phyloP scores from a whole-genome alignment of 2,888 invertebrate species.

The Lycophotia porphyrea region DNA sequence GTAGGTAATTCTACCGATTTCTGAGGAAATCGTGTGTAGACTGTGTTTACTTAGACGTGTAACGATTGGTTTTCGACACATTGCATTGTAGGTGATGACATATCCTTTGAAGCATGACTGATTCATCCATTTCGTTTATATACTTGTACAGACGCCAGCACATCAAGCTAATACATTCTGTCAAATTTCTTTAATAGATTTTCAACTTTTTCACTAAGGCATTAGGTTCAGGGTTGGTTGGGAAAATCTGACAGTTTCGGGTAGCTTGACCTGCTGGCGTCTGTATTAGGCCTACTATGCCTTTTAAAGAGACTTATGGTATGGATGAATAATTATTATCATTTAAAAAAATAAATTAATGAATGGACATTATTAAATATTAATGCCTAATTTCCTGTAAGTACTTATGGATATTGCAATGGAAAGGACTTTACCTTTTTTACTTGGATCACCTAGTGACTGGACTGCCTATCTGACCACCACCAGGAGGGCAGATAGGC shows the following conservation, averaged over 20 bases:
- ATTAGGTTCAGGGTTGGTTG: no score
- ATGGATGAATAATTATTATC: background rate
- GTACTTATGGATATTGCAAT: background rate
- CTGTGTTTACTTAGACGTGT: slow-evolving; percentile 20
- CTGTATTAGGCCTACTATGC: background rate
- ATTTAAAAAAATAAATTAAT: no score
- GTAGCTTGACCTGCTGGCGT: no score
- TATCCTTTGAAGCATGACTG: background rate
- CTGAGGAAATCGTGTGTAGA: slow-evolving; percentile 30
- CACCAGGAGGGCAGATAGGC: background rate
- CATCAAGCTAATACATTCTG: no score
- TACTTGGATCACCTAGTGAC: background rate
- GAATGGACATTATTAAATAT: background rate
- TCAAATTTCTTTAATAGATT: no score
- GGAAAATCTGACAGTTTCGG: no score
- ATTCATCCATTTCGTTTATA: background rate
- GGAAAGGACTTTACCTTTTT: slow-evolving; percentile 17
- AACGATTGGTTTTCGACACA: background rate
- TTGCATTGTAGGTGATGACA: background rate
- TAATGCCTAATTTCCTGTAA: background rate
- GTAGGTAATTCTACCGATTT: slow-evolving; percentile 47
- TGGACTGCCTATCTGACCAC: background rate
- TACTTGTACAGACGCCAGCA: no score
- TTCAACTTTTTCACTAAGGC: no score
- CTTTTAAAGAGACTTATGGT: background rate